Evolutionary conservation across 2,888 invertebrate genomes (phyloP).

Genomic region (Chrysolina oricalcia): DNA sequence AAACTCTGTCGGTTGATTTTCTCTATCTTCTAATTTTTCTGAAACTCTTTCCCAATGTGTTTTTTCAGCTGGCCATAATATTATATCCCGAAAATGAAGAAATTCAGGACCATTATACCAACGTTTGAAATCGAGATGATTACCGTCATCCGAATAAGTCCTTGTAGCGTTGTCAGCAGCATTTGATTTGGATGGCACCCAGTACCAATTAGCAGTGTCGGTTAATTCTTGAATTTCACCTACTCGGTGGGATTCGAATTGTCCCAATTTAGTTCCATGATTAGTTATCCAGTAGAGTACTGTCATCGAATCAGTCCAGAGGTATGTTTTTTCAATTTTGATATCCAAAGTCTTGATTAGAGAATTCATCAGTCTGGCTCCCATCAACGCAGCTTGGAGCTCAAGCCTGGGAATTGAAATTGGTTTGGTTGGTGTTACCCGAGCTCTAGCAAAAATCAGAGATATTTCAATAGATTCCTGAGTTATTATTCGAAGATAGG

Average conservation of each 20-base stretch:
- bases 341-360: neutral
- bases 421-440: too few relatives aligned
- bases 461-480: neutral
- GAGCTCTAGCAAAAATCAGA: neutral
- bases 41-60: neutral
- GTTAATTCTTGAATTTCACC: conserved; percentile 2
- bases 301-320: neutral
- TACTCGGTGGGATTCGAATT: too few relatives aligned
- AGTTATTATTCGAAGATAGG: neutral
- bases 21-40: neutral
- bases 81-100: neutral
- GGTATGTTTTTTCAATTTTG: neutral
- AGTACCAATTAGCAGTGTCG: neutral
- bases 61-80: neutral
- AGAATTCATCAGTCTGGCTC: too few relatives aligned
- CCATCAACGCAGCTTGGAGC: too few relatives aligned
- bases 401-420: too few relatives aligned
- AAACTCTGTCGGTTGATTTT: neutral
- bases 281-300: neutral
- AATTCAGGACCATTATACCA: neutral
- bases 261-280: neutral
- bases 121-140: neutral
- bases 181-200: neutral
- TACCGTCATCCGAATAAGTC: neutral
- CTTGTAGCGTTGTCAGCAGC: neutral